Conservation (phyloP, 2,888 invertebrate genomes). For the Muscina levida region DNA sequence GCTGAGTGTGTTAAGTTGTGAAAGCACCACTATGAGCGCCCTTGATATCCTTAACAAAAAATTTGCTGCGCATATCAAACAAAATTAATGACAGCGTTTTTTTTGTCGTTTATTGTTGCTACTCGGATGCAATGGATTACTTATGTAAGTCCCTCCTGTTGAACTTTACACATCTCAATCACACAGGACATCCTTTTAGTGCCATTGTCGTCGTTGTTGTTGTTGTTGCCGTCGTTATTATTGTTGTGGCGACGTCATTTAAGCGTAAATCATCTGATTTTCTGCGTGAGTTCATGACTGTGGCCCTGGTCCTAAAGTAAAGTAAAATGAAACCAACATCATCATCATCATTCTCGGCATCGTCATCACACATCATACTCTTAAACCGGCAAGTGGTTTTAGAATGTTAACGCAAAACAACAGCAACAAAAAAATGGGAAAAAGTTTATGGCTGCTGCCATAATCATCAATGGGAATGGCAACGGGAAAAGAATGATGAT, state of each 20-base stretch:
- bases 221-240: neutral
- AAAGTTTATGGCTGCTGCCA: conserved; percentile 37
- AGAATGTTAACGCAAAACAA: too few relatives aligned
- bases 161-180: conserved; percentile 31
- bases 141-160: conserved; percentile 6
- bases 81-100: too few relatives aligned
- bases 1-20: too few relatives aligned
- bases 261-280: conserved; percentile 35
- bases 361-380: neutral
- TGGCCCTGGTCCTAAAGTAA: neutral
- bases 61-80: conserved; percentile 24
- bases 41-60: too few relatives aligned
- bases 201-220: neutral
- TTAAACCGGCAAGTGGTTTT: conserved; percentile 21
- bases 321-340: conserved; percentile 29
- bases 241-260: conserved; percentile 4
- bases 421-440: too few relatives aligned
- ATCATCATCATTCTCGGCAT: too few relatives aligned
- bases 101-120: neutral
- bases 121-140: conserved; percentile 6
- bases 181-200: conserved; percentile 31
- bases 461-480: too few relatives aligned
- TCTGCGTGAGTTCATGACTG: conserved; percentile 25
- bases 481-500: too few relatives aligned
- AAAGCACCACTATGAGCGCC: too few relatives aligned